phyloP scores from a whole-genome alignment of 92 coral and sea anemone species.

The Phenganax marumi region DNA sequence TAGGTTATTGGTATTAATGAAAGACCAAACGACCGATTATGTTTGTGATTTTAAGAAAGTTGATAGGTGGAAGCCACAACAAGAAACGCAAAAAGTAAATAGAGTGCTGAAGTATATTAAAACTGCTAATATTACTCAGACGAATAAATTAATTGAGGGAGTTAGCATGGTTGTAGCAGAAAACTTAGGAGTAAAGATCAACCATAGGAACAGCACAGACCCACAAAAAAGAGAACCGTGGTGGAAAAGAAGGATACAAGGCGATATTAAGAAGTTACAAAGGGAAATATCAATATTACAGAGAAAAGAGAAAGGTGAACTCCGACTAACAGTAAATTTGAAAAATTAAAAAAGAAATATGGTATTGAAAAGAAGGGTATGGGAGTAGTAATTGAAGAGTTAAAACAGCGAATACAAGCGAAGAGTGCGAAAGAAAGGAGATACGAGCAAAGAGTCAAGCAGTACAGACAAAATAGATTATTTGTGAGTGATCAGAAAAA shows the following conservation, averaged over 20 bases:
- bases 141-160: conserved; percentile 35
- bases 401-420: conserved; percentile 25
- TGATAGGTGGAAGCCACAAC: conserved; percentile 10
- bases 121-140: conserved; percentile 23
- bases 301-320: conserved; percentile 1
- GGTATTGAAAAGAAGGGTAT: conserved; percentile 14
- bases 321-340: background rate
- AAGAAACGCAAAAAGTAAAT: conserved; percentile 14
- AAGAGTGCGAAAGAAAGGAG: conserved; percentile 12
- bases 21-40: background rate
- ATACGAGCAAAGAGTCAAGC: conserved; percentile 27
- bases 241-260: conserved; percentile 37
- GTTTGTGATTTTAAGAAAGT: conserved; percentile 16
- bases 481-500: conserved; percentile 15
- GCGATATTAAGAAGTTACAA: conserved; percentile 1
- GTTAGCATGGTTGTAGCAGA: conserved; percentile 35
- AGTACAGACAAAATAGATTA: conserved; percentile 28
- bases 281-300: conserved; percentile 7
- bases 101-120: conserved; percentile 4
- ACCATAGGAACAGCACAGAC: background rate
- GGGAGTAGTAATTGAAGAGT: conserved; percentile 21
- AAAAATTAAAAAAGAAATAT: background rate
- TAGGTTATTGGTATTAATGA: conserved; percentile 15
- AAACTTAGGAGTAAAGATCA: conserved; percentile 19
- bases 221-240: conserved; percentile 23